Percentiles rank a stretch among this genome's conserved stretches.
phyloP scores from a whole-genome alignment of 2,797 vertebrate species.

The Lacerta bilineata region DNA sequence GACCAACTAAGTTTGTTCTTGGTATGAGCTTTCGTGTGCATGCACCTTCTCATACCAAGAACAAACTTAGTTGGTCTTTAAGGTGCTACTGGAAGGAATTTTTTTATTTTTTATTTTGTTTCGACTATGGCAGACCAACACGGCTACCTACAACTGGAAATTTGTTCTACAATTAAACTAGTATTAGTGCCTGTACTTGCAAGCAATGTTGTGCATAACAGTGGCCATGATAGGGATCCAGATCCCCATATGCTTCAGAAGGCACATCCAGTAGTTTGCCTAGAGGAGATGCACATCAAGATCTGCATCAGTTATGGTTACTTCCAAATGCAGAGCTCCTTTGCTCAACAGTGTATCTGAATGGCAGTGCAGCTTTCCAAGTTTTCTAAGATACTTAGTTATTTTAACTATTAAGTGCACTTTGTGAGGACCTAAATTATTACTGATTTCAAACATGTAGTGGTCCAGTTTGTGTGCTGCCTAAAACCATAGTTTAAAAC shows the following conservation, averaged over 20 bases:
- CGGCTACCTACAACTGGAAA: too few species aligned
- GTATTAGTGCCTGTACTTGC: background rate
- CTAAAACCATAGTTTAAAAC: too few species aligned
- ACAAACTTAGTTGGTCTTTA: too few species aligned
- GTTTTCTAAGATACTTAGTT: constrained; percentile 51
- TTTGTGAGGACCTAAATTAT: constrained; percentile 57
- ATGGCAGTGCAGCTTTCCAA: background rate
- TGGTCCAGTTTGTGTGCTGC: background rate
- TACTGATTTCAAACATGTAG: constrained; percentile 37
- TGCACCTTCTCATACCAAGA: too few species aligned
- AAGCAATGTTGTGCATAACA: background rate
- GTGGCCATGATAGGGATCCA: background rate
- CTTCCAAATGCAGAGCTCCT: too few species aligned
- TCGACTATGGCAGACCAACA: too few species aligned
- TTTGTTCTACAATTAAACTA: background rate
- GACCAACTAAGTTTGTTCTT: too few species aligned
- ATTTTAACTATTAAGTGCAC: constrained; percentile 58
- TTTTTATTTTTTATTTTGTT: too few species aligned
- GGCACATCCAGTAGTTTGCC: background rate
- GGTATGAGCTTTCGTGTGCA: too few species aligned
- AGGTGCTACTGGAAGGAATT: too few species aligned
- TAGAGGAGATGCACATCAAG: background rate
- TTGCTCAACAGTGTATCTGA: background rate
- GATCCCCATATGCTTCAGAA: background rate
- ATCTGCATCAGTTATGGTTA: background rate